A percentile compares a stretch with the other conserved stretches of the same genome.
Conservation (phyloP, 2,888 invertebrate species). For the Ochlodes sylvanus region DNA sequence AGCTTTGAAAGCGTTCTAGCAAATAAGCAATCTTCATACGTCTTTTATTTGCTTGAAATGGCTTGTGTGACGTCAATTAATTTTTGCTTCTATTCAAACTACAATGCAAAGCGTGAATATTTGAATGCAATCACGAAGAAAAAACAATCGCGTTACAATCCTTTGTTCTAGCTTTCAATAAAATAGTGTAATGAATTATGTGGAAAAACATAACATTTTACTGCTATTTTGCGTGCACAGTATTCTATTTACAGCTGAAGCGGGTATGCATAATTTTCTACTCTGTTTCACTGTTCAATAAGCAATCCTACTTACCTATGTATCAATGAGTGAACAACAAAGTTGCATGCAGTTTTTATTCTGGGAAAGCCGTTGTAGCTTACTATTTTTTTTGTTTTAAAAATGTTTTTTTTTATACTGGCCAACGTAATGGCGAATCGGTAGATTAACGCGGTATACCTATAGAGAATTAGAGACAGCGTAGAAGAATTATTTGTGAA, state of each 20-base stretch:
- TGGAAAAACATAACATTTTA: slow-evolving; percentile 23
- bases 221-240: slow-evolving; percentile 13
- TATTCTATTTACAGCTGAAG: slow-evolving; percentile 11
- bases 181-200: slow-evolving; percentile 29
- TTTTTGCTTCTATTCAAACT: neutral
- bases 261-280: slow-evolving; percentile 23
- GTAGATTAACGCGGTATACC: too few relatives aligned
- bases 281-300: slow-evolving; percentile 1
- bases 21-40: neutral
- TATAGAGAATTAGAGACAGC: too few relatives aligned
- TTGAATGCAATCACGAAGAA: slow-evolving; percentile 2
- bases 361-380: slow-evolving; percentile 4
- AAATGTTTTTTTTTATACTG: too few relatives aligned
- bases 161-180: slow-evolving; percentile 29
- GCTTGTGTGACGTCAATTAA: neutral
- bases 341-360: neutral
- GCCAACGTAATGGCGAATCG: too few relatives aligned
- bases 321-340: slow-evolving; percentile 9
- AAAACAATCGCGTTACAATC: neutral
- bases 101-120: slow-evolving; percentile 1
- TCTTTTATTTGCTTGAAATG: too few relatives aligned
- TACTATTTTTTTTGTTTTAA: too few relatives aligned
- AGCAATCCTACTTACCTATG: slow-evolving; percentile 2
- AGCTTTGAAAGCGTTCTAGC: neutral
- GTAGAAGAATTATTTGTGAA: too few relatives aligned